Conservation (phyloP, 2,797 vertebrate species). For the Acomys russatus region DNA sequence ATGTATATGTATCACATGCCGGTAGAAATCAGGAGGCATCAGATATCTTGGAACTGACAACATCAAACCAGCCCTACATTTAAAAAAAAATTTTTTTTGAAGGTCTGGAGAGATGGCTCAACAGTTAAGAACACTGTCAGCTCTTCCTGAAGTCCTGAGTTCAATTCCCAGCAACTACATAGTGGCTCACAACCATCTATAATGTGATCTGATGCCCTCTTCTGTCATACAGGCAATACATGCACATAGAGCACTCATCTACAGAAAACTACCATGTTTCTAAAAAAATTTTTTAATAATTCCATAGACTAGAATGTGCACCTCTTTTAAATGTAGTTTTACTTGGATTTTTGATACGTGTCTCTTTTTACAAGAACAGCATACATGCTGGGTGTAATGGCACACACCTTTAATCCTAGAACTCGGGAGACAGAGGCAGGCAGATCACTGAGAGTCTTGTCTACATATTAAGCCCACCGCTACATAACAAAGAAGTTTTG, state of each 20-base stretch:
- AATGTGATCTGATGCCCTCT: too few species aligned
- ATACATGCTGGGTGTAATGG: background rate
- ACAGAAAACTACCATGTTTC: too few species aligned
- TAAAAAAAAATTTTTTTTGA: background rate
- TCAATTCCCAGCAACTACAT: too few species aligned
- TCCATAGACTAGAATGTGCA: slow-evolving; percentile 22
- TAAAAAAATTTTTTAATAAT: background rate
- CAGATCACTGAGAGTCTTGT: background rate
- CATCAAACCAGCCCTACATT: background rate
- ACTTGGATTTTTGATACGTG: background rate
- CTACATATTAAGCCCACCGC: background rate
- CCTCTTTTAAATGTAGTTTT: background rate
- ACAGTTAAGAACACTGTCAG: too few species aligned
- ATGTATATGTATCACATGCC: background rate
- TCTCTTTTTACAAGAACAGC: background rate
- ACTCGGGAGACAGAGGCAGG: background rate
- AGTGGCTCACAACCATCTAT: too few species aligned
- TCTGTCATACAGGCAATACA: too few species aligned
- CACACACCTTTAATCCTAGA: background rate
- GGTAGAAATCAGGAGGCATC: background rate
- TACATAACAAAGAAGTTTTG: background rate
- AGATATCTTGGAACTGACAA: background rate
- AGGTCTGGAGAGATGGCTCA: too few species aligned
- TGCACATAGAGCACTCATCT: too few species aligned
- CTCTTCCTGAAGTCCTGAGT: too few species aligned